Evolutionary conservation across 2,888 invertebrate genomes (phyloP).

Genomic region (Gryllus longicercus): DNA sequence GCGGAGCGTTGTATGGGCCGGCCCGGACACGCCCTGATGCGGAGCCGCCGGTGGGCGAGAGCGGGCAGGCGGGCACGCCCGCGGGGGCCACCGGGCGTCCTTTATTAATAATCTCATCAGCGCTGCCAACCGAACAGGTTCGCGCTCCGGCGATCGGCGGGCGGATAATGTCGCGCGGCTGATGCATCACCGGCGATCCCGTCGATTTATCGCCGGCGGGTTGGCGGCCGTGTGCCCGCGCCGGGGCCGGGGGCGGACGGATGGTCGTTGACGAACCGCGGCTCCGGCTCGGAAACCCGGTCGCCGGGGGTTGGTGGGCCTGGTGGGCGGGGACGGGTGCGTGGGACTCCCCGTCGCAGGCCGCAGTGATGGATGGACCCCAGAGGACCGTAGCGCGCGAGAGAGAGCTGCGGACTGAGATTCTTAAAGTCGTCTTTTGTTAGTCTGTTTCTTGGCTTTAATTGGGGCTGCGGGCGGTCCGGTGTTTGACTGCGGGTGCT

Average conservation of each 20-base stretch:
- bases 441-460: too few relatives aligned
- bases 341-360: too few relatives aligned
- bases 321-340: too few relatives aligned
- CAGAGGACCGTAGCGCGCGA: too few relatives aligned
- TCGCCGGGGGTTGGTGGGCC: too few relatives aligned
- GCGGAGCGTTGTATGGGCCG: not conserved
- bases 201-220: not conserved
- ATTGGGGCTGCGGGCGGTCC: too few relatives aligned
- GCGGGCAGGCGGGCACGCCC: too few relatives aligned
- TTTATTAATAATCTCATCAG: slow-evolving; percentile 17
- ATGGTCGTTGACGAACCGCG: not conserved
- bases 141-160: not conserved
- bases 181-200: not conserved
- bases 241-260: not conserved
- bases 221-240: not conserved
- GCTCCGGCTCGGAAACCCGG: too few relatives aligned
- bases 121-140: slow-evolving; percentile 1
- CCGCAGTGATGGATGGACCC: too few relatives aligned
- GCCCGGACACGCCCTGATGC: not conserved
- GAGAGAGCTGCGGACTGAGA: too few relatives aligned
- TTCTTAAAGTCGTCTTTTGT: too few relatives aligned
- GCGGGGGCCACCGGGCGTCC: not conserved
- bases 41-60: not conserved
- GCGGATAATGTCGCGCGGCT: not conserved
- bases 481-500: too few relatives aligned